Conservation (phyloP, 1,140 invertebrate species). For the Heliconius hewitsoni region DNA sequence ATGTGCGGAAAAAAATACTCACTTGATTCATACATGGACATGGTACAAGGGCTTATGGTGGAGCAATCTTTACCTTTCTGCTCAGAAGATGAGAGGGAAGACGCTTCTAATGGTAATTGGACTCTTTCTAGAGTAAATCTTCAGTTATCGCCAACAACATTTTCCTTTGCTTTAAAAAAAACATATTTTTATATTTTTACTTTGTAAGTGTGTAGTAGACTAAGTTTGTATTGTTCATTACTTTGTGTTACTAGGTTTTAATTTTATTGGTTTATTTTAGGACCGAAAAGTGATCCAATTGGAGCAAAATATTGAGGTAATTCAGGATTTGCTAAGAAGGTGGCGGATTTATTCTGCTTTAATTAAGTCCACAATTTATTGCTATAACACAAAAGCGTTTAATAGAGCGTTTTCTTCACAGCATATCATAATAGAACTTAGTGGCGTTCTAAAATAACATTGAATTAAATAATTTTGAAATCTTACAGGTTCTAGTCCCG, state of each 20-base stretch:
- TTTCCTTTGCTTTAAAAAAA: not conserved
- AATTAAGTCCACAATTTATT: too few relatives aligned
- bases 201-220: not conserved
- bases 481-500: constrained; percentile 75
- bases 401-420: not conserved
- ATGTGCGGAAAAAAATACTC: constrained; percentile 93
- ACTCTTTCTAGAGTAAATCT: not conserved
- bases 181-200: not conserved
- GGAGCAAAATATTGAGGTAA: constrained; percentile 63
- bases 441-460: too few relatives aligned
- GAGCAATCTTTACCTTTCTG: constrained; percentile 82
- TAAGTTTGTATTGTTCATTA: not conserved
- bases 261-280: constrained; percentile 58
- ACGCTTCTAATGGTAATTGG: constrained; percentile 64
- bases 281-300: constrained; percentile 57
- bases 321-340: constrained; percentile 35
- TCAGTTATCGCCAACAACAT: not conserved
- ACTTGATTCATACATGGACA: constrained; percentile 94
- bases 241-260: constrained; percentile 20
- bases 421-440: too few relatives aligned
- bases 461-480: not conserved
- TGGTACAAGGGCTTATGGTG: constrained; percentile 87
- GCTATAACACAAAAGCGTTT: constrained; percentile 3
- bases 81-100: constrained; percentile 81
- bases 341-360: constrained; percentile 38